Percentiles rank a stretch among this genome's conserved stretches.
These are phyloP conservation scores for Drosophila ustulata DNA, from an alignment of 2,888 invertebrate species.

Conservation along the genomic window DNA sequence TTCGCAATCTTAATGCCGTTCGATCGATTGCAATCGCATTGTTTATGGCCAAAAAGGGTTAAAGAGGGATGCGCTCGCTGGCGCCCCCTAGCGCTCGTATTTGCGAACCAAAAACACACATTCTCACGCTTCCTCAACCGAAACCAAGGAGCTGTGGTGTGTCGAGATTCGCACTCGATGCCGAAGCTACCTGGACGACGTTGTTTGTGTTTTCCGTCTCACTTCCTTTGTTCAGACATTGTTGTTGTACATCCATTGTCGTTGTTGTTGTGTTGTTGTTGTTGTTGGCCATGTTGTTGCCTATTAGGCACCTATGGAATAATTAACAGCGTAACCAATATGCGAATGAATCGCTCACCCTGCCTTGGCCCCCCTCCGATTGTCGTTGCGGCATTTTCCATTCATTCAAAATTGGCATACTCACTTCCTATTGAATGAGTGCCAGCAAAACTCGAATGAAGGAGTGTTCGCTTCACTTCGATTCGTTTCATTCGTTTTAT, in stretches of 20 bases:
- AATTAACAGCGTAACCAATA: conserved; percentile 73
- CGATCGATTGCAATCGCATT: conserved; percentile 71
- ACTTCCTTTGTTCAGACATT: conserved; percentile 56
- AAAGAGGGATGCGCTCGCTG: conserved; percentile 10
- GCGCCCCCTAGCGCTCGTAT: conserved; percentile 28
- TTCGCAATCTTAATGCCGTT: conserved; percentile 30
- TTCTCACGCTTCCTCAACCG: conserved; percentile 63
- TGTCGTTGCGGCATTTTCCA: conserved; percentile 19
- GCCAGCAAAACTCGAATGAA: conserved; percentile 39
- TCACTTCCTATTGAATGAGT: conserved; percentile 67
- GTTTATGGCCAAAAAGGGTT: conserved; percentile 61
- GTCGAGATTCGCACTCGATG: conserved; percentile 28
- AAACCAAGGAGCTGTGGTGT: conserved; percentile 39
- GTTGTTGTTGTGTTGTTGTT: conserved; percentile 52
- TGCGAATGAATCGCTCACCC: conserved; percentile 54
- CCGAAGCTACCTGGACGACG: conserved; percentile 29
- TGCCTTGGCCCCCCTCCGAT: neutral
- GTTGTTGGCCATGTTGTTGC: conserved; percentile 62
- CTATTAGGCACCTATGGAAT: conserved; percentile 70
- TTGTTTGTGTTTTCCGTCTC: conserved; percentile 14
- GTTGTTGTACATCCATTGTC: conserved; percentile 24
- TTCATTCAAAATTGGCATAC: conserved; percentile 59
- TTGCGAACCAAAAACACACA: conserved; percentile 38
- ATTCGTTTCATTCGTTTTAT: neutral
- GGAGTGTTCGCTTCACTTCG: conserved; percentile 34